Base-by-base conservation (phyloP, 2,888 invertebrate genomes). In the Ochropleura leucogaster region DNA sequence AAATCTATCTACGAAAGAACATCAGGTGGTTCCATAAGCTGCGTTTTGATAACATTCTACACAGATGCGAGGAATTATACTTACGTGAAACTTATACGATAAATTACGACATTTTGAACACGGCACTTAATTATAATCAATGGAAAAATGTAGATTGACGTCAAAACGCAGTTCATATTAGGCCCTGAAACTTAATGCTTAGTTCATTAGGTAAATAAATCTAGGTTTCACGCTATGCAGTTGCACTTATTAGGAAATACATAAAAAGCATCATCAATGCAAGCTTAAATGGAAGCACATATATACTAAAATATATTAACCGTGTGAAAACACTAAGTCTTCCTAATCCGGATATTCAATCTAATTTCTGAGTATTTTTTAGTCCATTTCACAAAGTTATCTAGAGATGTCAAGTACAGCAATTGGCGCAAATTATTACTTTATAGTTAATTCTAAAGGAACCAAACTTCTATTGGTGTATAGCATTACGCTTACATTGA, bases 231-330 rank as follows among this genome's bases (percentile, higher is more conserved):
- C 79, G 79, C 83, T 83, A 87, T 80, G 80, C 80, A 79, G 79
- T 85, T 87, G 86, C 86, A 89, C 82, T 85, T 88, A 87, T 69
- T 89, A 90, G 88, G 88, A 90, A 90, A 88, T 88, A 90, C 83
- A 88, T 90, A 87, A 81, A 88, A 90, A 89, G 88, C 89, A 85
- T 87, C 74, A 72, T 88, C 82, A 87, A 90, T 89, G 90, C 91
- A 91, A 93, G 91, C 90, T 85, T 89, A 77, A 80, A 87, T 92
- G 92, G 92, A 92, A 92, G 92, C 92, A 92, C 92, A 77, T 88
- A 88, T 85, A 89, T 76, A 87, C 80, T 88, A 86, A 86, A 83
- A 66, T 75, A 78, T 79, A 59, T 68, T 62, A 80, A 80, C 74
- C 74, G 57, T 80, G 66, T 87, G 75, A 81, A 84, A 83, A 72